Base-by-base conservation (phyloP, 1,140 invertebrate genomes). In the Propsilocerus akamusi region DNA sequence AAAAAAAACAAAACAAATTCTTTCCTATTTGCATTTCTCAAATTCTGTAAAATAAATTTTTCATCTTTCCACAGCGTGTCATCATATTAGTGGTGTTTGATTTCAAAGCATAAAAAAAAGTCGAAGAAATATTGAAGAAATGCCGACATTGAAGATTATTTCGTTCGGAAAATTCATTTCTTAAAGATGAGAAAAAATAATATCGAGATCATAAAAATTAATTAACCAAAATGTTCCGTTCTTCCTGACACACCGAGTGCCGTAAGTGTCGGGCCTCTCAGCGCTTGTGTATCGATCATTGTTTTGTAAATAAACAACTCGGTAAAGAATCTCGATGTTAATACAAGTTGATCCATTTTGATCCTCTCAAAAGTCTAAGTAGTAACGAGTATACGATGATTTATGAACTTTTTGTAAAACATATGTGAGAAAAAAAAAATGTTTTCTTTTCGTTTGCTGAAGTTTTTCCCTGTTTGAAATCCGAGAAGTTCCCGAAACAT, bases 161-260 rank as follows among this genome's bases (percentile, higher is more conserved):
- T 41, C 34, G 34, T 41, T 41, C 34, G 22, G 17, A 41, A 41
- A 41, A 41, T 41, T n/a, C n/a, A n/a, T n/a, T n/a, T n/a, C n/a
- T n/a, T n/a, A n/a, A n/a, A n/a, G n/a, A n/a, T n/a, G n/a, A n/a
- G n/a, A n/a, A n/a, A n/a, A n/a, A n/a, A n/a, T n/a, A n/a, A n/a
- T n/a, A n/a, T n/a, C n/a, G n/a, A 41, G 34, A 41, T 41, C 34
- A 41, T 41, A 41, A 41, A 41, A 41, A 20, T 41, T 41, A 41
- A 41, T 41, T 20, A 20, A 20, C 14, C 34, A 20, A 41, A 17
- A 20, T 20, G n/a, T 41, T 41, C 22, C 34, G 10, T 14, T 41
- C 17, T 41, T 41, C 14, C 22, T 41, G 8, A 41, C 28, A 30
- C 28, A 30, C 28, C n/a, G 10, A 30, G 4, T 17, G 10, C 34